Evolutionary conservation across 2,888 invertebrate genomes (phyloP), one percentile per base, ranked within the genome.

Genomic region (Tholera decimalis): DNA sequence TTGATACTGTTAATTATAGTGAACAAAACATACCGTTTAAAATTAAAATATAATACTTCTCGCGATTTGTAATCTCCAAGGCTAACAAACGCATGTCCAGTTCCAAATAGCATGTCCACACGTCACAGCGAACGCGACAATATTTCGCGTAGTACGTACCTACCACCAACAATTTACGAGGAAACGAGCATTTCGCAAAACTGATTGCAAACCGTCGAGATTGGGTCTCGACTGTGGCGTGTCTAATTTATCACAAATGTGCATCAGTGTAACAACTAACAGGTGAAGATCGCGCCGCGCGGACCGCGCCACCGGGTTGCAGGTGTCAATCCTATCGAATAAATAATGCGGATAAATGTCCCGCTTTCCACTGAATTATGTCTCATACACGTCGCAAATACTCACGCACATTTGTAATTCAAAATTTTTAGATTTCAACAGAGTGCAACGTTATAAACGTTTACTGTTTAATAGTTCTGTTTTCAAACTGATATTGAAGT

Each of bases 181-280:
- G 86, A 87, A 91, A 88, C 89, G 83, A 87, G 86, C 79, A 88
- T 93, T 94, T 93, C 92, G 92, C 91, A 94, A 94, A 92, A 88
- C 87, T 88, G 91, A 93, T 93, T 93, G 89, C 89, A 82, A 86
- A 85, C 86, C 85, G 85, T 82, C 80, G 83, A 91, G 91, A 92
- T 92, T 90, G 89, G 89, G 88, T 90, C 87, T 88, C 88, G 85
- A 88, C 84, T 89, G 84, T 83, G 79, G 90, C 90, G 91, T 92
- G 87, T 91, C 91, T 90, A 92, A 93, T 93, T 93, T 92, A 92
- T 92, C 91, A 88, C 89, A 89, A 90, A 88, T 90, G 89, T 85
- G 85, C 90, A 89, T 91, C 88, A 85, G 79, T 83, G 79, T 78
- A 83, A 82, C 79, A 80, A 71, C 79, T 78, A 83, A 82, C 79